phyloP scores from a whole-genome alignment of 2,113 vertebrate species.

The Piprites chloris region DNA sequence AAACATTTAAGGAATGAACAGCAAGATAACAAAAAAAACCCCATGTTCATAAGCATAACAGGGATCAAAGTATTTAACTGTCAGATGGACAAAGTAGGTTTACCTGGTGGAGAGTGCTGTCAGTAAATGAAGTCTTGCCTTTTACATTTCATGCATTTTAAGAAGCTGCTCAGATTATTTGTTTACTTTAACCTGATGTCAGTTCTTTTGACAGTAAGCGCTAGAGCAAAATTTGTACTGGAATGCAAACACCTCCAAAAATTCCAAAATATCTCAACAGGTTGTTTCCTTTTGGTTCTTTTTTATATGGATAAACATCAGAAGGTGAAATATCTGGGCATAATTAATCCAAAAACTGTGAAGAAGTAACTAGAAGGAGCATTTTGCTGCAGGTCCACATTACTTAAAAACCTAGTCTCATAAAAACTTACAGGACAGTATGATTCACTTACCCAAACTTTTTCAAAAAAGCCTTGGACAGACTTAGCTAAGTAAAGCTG shows the following conservation, averaged over 20 bases:
- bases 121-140: background rate
- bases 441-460: background rate
- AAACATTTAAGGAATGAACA: constrained; percentile 15
- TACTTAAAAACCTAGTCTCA: background rate
- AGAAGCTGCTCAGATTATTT: background rate
- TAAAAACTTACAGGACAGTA: background rate
- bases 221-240: background rate
- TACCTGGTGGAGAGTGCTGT: background rate
- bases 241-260: background rate
- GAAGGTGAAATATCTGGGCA: background rate
- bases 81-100: background rate
- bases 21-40: background rate
- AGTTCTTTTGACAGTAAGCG: background rate
- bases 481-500: background rate
- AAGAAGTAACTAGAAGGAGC: background rate
- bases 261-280: background rate
- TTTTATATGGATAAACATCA: background rate
- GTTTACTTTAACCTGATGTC: background rate
- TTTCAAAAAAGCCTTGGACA: background rate
- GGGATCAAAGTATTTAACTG: background rate
- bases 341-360: background rate
- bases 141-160: background rate
- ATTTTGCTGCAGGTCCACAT: background rate
- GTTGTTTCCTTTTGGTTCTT: background rate
- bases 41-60: background rate